Evolutionary conservation across 2,888 invertebrate genomes (phyloP).

Genomic region (Fragum whitleyi): DNA sequence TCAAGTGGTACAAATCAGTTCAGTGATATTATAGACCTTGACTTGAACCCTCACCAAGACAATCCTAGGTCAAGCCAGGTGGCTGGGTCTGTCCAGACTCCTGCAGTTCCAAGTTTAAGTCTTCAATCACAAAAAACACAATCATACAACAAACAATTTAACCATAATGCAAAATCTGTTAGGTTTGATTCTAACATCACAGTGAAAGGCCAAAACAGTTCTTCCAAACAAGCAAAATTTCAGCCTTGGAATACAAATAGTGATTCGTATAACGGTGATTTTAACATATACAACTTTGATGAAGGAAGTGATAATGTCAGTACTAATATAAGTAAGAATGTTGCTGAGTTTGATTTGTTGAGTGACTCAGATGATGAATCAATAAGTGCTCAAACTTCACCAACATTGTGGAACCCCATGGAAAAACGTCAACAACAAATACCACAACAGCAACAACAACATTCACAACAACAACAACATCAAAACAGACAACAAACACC

Average conservation of each 20-base stretch:
- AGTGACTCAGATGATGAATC: background rate
- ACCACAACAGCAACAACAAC: too few species aligned
- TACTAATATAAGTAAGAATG: background rate
- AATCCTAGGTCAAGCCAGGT: background rate
- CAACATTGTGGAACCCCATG: background rate
- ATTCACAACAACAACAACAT: too few species aligned
- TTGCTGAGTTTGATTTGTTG: background rate
- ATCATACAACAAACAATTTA: background rate
- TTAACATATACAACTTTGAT: background rate
- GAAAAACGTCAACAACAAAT: background rate
- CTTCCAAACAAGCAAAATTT: background rate
- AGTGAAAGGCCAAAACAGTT: background rate
- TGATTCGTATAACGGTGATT: background rate
- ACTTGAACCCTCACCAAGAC: background rate
- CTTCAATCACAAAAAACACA: background rate
- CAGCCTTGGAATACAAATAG: background rate
- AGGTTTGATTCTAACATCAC: too few species aligned
- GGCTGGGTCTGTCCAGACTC: background rate
- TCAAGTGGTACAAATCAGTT: background rate
- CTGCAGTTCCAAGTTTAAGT: background rate
- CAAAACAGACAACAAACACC: too few species aligned
- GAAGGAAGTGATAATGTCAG: background rate
- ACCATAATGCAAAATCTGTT: too few species aligned
- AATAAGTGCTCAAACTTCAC: background rate
- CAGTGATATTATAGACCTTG: background rate